A percentile compares a stretch with the other conserved stretches of the same genome.
Evolutionary conservation across 2,113 vertebrate genomes (phyloP).

Genomic region (Athene noctua): DNA sequence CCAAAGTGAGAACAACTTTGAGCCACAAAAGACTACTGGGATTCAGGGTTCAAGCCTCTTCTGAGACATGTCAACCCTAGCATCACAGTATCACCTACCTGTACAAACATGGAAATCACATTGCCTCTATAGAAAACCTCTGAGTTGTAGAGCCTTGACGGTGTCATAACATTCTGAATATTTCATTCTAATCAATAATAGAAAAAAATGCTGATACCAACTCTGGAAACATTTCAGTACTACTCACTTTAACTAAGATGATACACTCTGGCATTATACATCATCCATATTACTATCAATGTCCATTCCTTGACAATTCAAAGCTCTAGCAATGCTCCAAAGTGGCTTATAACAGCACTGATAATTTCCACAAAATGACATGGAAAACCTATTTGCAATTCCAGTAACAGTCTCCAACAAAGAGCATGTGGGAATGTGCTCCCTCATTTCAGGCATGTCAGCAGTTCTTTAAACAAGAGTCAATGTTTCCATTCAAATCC

Average conservation of each 20-base stretch:
- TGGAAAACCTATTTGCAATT: conserved; percentile 45
- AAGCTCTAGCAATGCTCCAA: neutral
- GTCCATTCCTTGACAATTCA: neutral
- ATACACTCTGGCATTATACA: neutral
- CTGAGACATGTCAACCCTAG: neutral
- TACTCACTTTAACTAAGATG: neutral
- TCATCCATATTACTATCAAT: neutral
- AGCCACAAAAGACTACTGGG: neutral
- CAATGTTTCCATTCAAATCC: conserved; percentile 42
- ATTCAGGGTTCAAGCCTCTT: neutral
- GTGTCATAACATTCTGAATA: neutral
- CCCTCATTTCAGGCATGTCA: neutral
- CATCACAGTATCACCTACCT: neutral
- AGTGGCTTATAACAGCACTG: neutral
- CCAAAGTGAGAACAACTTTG: neutral
- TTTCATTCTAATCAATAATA: neutral
- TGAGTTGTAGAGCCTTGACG: neutral
- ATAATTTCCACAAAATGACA: conserved; percentile 21
- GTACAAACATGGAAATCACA: neutral
- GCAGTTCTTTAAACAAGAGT: neutral
- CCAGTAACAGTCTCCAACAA: conserved; percentile 33
- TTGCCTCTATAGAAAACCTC: neutral
- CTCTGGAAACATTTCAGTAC: neutral
- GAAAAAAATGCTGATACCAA: neutral
- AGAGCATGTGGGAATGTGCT: conserved; percentile 28